phyloP scores from a whole-genome alignment of 2,888 invertebrate genomes.

The Hyposoter dolosus region DNA sequence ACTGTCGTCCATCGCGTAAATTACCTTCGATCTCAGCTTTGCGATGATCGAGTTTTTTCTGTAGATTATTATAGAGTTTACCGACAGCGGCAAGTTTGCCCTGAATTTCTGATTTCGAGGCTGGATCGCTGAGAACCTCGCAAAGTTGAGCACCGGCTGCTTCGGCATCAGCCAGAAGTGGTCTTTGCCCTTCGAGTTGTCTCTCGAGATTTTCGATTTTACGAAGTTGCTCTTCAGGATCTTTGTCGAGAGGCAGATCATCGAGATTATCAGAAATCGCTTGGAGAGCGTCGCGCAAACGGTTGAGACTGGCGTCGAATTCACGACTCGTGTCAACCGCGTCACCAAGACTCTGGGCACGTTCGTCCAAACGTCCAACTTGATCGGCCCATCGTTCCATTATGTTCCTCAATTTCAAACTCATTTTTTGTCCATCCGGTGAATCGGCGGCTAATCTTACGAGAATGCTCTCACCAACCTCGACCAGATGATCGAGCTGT shows the following conservation, averaged over 20 bases:
- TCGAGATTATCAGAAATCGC: conserved; percentile 95
- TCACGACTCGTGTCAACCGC: conserved; percentile 97
- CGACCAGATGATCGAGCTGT: conserved; percentile 93
- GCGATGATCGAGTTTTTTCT: conserved; percentile 94
- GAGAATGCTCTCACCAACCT: conserved; percentile 92
- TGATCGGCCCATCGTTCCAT: conserved; percentile 93
- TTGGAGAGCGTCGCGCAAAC: conserved; percentile 94
- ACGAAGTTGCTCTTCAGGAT: conserved; percentile 94
- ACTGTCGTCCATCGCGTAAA: conserved; percentile 94
- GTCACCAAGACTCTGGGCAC: conserved; percentile 95
- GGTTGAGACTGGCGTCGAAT: conserved; percentile 94
- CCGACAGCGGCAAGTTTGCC: conserved; percentile 94
- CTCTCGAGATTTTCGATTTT: conserved; percentile 95
- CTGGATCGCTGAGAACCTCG: conserved; percentile 95
- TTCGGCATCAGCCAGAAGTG: conserved; percentile 94
- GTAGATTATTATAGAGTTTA: conserved; percentile 94
- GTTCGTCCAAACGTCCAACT: conserved; percentile 91
- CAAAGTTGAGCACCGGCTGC: conserved; percentile 95
- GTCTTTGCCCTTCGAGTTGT: conserved; percentile 95
- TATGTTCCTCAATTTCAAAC: conserved; percentile 90
- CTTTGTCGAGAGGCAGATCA: conserved; percentile 91
- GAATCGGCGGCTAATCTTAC: conserved; percentile 86
- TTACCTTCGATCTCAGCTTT: conserved; percentile 96
- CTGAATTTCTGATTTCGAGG: conserved; percentile 95
- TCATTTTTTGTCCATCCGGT: conserved; percentile 88